Conservation (phyloP, 2,113 vertebrate species). For the Macquaria ambigua region DNA sequence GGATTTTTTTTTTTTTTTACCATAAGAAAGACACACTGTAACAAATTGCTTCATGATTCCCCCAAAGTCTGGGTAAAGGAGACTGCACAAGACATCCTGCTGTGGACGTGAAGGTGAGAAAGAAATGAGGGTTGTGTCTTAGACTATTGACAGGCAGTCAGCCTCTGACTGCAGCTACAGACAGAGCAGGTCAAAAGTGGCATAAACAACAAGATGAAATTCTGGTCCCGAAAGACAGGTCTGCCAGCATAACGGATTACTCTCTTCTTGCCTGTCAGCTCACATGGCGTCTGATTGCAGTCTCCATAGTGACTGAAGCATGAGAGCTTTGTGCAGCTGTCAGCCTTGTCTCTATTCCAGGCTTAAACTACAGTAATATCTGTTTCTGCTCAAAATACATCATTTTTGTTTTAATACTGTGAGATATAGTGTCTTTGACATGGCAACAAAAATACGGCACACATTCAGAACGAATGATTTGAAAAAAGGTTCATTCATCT, state of each 20-base stretch:
- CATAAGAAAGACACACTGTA: background rate
- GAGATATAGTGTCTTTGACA: slow-evolving; percentile 16
- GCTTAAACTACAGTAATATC: background rate
- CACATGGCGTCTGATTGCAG: slow-evolving; percentile 23
- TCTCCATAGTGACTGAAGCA: slow-evolving; percentile 48
- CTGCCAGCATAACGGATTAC: slow-evolving; percentile 37
- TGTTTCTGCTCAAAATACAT: slow-evolving; percentile 17
- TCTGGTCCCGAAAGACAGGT: slow-evolving; percentile 44
- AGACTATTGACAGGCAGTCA: slow-evolving; percentile 4
- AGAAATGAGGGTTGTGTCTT: slow-evolving; percentile 12
- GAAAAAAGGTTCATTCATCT: slow-evolving; percentile 25
- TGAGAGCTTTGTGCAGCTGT: slow-evolving; percentile 34
- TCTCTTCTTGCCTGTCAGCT: slow-evolving; percentile 47
- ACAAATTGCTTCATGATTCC: background rate
- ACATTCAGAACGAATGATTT: background rate
- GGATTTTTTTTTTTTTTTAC: background rate
- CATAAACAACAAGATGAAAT: slow-evolving; percentile 50
- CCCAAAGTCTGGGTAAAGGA: background rate
- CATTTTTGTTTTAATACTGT: background rate
- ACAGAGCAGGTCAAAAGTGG: slow-evolving; percentile 39
- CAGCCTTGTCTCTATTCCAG: slow-evolving; percentile 12
- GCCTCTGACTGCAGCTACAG: slow-evolving; percentile 22
- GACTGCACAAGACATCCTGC: background rate
- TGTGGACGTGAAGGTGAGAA: slow-evolving; percentile 31
- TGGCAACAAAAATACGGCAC: background rate